These are phyloP conservation scores for Callocephalon fimbriatum DNA, from an alignment of 2,113 vertebrate genomes.

Conservation along the genomic window DNA sequence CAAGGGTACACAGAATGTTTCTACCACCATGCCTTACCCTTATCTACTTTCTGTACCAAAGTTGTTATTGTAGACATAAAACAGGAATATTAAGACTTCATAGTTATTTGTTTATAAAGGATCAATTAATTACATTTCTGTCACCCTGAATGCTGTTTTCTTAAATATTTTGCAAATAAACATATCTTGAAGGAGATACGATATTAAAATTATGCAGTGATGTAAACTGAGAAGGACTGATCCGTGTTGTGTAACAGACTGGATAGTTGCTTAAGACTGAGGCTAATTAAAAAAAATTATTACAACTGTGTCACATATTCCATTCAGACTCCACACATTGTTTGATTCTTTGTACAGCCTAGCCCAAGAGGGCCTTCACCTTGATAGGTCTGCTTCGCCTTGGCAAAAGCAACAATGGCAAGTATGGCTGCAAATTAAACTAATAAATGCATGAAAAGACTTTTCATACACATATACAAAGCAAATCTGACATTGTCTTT, in stretches of 20 bases:
- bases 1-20: background rate
- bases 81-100: background rate
- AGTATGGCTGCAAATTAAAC: background rate
- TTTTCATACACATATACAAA: background rate
- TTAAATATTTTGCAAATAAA: background rate
- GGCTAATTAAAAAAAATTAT: background rate
- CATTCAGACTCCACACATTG: background rate
- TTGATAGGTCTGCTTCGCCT: background rate
- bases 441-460: background rate
- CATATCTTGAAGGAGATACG: background rate
- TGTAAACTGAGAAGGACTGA: background rate
- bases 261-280: background rate
- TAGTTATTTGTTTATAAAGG: background rate
- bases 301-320: background rate
- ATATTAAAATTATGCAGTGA: background rate
- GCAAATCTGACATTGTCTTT: background rate
- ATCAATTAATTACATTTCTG: background rate
- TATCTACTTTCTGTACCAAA: background rate
- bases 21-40: background rate
- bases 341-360: background rate
- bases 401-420: background rate
- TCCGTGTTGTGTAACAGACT: accelerated
- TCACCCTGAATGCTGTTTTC: background rate
- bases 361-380: background rate
- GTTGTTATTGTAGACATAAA: background rate